Conservation (phyloP, 2,888 invertebrate genomes). For the Tipula confusa region DNA sequence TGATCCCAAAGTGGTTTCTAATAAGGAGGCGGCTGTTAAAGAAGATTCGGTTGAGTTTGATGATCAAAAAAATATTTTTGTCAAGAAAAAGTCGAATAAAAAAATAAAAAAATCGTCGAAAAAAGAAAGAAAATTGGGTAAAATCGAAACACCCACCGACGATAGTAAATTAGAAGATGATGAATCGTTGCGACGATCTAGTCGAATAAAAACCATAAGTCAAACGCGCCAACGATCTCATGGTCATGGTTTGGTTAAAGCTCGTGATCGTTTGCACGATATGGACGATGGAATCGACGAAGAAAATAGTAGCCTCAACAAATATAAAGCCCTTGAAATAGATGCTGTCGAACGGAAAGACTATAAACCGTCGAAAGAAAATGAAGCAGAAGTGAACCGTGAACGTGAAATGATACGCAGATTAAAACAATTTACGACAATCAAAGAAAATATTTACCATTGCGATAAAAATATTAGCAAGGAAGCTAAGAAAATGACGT, state of each 20-base stretch:
- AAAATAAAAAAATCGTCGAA: background rate
- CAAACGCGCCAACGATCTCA: constrained; percentile 62
- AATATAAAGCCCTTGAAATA: constrained; percentile 75
- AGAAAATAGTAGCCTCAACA: constrained; percentile 62
- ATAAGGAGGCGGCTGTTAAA: background rate
- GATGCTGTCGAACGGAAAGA: constrained; percentile 71
- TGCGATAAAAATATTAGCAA: constrained; percentile 80
- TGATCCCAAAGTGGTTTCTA: background rate
- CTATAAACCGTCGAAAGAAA: constrained; percentile 48
- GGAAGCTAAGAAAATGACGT: constrained; percentile 89
- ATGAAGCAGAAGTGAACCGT: constrained; percentile 1
- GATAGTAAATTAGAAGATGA: background rate
- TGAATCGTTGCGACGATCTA: constrained; percentile 60
- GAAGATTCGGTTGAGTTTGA: background rate
- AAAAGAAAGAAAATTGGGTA: background rate
- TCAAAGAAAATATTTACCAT: constrained; percentile 82
- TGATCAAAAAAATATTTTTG: background rate
- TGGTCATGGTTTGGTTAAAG: constrained; percentile 62
- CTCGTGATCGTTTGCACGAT: constrained; percentile 50
- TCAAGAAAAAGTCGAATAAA: background rate
- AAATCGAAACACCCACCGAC: background rate
- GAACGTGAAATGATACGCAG: constrained; percentile 52
- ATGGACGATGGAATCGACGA: constrained; percentile 48
- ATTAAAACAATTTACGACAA: constrained; percentile 71
- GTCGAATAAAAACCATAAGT: constrained; percentile 71